Evolutionary conservation across 1,140 invertebrate genomes (phyloP).

Genomic region (Apis florea): DNA sequence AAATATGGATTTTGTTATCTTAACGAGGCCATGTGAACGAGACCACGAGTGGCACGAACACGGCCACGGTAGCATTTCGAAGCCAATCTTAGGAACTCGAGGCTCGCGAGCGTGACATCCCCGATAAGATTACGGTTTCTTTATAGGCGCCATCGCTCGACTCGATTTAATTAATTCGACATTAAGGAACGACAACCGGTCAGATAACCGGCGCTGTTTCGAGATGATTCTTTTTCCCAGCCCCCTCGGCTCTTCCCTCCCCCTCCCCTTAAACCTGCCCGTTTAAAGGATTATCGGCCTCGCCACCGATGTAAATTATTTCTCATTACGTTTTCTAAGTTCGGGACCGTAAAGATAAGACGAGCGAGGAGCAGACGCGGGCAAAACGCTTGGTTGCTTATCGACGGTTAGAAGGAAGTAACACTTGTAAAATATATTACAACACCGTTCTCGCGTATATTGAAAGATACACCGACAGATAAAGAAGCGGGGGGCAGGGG

Average conservation of each 20-base stretch:
- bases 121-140: slow-evolving; percentile 41
- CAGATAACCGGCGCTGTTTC: neutral
- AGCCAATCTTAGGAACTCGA: slow-evolving; percentile 6
- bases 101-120: slow-evolving; percentile 5
- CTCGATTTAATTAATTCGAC: slow-evolving; percentile 43
- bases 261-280: too few relatives aligned
- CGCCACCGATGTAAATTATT: slow-evolving; percentile 51
- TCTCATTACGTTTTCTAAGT: slow-evolving; percentile 50
- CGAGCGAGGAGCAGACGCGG: slow-evolving; percentile 42
- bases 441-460: slow-evolving; percentile 27
- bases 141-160: slow-evolving; percentile 37
- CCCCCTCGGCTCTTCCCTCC: too few relatives aligned
- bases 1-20: slow-evolving; percentile 54
- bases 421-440: slow-evolving; percentile 62
- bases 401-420: slow-evolving; percentile 55
- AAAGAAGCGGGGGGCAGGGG: too few relatives aligned
- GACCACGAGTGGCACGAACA: neutral
- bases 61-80: slow-evolving; percentile 8
- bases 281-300: slow-evolving; percentile 24
- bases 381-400: slow-evolving; percentile 47
- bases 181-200: slow-evolving; percentile 21
- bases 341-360: slow-evolving; percentile 56
- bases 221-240: neutral
- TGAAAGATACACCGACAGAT: slow-evolving; percentile 54
- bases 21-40: slow-evolving; percentile 51